These are phyloP conservation scores for Nannoperca australis DNA, from an alignment of 2,797 vertebrate species.

Conservation along the genomic window DNA sequence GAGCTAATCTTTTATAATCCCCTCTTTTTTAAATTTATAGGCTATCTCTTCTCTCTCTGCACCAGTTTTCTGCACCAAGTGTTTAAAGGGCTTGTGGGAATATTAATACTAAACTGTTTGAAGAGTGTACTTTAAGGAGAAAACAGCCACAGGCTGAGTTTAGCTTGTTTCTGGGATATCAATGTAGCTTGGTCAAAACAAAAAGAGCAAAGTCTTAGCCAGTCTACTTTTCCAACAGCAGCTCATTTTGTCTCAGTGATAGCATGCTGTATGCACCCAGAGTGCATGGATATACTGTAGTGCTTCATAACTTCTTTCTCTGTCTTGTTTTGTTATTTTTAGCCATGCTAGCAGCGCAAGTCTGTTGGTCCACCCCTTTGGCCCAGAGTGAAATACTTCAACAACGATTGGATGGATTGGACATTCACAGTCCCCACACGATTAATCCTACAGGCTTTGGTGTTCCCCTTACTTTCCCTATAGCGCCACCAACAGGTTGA, in stretches of 20 bases:
- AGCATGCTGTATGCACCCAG: conserved; percentile 11
- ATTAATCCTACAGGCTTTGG: background rate
- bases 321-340: conserved; percentile 12
- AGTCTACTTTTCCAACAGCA: conserved; percentile 27
- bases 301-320: conserved; percentile 11
- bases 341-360: background rate
- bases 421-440: background rate
- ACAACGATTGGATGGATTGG: background rate
- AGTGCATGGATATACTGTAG: conserved; percentile 1
- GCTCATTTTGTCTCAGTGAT: conserved; percentile 17
- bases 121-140: conserved; percentile 62
- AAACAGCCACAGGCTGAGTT: conserved; percentile 42
- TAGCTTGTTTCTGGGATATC: conserved; percentile 33
- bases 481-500: background rate
- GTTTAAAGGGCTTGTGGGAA: conserved; percentile 47
- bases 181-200: conserved; percentile 40
- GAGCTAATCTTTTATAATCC: conserved; percentile 65
- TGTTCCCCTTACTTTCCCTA: background rate
- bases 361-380: background rate
- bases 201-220: conserved; percentile 21
- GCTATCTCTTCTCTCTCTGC: conserved; percentile 38
- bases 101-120: conserved; percentile 54
- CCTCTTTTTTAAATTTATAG: conserved; percentile 25
- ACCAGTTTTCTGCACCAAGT: conserved; percentile 37
- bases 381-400: background rate